Evolutionary conservation across 2,113 vertebrate genomes (phyloP).

Genomic region (Passer domesticus): DNA sequence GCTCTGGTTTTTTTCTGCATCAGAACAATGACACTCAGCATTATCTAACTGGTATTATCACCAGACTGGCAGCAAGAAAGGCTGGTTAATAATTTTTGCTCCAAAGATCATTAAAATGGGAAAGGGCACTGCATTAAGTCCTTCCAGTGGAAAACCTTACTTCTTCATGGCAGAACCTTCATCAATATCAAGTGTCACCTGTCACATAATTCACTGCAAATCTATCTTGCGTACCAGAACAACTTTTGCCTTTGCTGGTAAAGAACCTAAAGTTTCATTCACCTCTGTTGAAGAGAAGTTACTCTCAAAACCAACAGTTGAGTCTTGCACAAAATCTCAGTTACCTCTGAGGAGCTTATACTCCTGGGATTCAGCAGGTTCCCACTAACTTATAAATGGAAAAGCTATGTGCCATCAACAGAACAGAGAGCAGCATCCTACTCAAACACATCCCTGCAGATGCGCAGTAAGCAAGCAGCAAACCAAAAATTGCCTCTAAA

Average conservation of each 20-base stretch:
- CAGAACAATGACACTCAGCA: not conserved
- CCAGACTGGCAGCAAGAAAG: not conserved
- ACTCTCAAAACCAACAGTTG: not conserved
- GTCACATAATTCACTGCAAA: not conserved
- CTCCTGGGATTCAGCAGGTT: not conserved
- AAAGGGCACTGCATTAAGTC: not conserved
- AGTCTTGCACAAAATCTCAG: not conserved
- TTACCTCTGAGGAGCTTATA: not conserved
- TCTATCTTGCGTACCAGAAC: not conserved
- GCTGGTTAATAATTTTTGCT: not conserved
- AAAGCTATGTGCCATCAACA: not conserved
- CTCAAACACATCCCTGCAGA: not conserved
- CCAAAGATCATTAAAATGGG: not conserved
- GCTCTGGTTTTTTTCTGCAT: not conserved
- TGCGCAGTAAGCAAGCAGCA: not conserved
- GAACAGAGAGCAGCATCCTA: not conserved
- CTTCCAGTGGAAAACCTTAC: not conserved
- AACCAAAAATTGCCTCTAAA: not conserved
- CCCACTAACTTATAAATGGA: too few relatives aligned
- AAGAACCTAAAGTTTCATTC: not conserved
- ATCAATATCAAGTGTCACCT: not conserved
- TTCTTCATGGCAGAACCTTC: not conserved
- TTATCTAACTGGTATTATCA: not conserved
- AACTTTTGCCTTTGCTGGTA: not conserved
- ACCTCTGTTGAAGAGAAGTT: not conserved